Evolutionary conservation across 1,140 invertebrate species (phyloP), one percentile per base, ranked within the genome.

Genomic region (Dendrolimus punctatus): DNA sequence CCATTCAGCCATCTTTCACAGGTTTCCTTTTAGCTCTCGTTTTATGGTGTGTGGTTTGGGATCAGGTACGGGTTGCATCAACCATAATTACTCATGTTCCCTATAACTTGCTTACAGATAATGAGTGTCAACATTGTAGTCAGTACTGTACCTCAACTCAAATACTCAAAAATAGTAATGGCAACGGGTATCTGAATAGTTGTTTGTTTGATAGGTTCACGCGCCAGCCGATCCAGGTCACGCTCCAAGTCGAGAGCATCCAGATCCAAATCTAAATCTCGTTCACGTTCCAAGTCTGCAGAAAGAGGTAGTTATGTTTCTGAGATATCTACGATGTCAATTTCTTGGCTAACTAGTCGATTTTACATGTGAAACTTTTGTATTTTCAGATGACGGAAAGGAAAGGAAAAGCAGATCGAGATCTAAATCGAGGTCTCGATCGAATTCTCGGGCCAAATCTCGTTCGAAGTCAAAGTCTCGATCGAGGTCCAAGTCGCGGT

Each of bases 371-470:
- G 1, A 3, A 3, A 23, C 23, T 23, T 3, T 23, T 23, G 23
- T 23, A 23, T 23, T 23, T 23, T 23, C 23, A 23, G 23, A 23
- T 23, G 23, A 23, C 23, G 23, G 23, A 23, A 23, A 23, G 23
- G 23, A 23, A 23, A 23, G 62, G 8, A 53, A 56, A 9, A 71
- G 68, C 23, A 48, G 60, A 2, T 69, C 61, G 6, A 47, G 39
- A n/a, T 71, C 66, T 4, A 46, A 52, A 5, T 66, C 64, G 37
- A 61, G 58, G 8, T 76, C 75, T 1, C 62, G 76, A 4, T 83
- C 80, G 5, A 61, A 57, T 43, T 74, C 73, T 37, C 73, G 74
- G 5, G 88, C 88, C 1, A 70, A 72, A 56, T 86, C 87, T 0
- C 66, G 77, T 8, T 84, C 84, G 0, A 64, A 71, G 8, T 86